Evolutionary conservation across 2,113 vertebrate species (phyloP).

Genomic region (Hippopotamus amphibius): DNA sequence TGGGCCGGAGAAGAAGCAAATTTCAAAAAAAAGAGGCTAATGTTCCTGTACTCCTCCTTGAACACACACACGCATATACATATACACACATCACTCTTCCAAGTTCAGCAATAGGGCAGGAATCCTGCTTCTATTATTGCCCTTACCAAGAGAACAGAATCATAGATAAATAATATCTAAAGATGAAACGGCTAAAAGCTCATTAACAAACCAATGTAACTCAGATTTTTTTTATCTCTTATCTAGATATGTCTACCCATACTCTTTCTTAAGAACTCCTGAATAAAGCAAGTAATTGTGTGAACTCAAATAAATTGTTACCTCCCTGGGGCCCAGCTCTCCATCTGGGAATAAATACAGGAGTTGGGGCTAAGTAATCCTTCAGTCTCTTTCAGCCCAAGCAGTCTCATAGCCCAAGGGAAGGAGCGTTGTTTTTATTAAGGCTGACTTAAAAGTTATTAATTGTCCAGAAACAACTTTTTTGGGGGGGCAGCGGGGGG

Average conservation of each 20-base stretch:
- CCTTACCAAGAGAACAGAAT: neutral
- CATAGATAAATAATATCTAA: neutral
- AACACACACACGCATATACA: neutral
- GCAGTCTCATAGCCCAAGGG: neutral
- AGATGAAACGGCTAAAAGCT: neutral
- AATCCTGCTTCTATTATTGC: neutral
- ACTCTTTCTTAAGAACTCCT: neutral
- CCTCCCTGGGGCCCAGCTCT: neutral
- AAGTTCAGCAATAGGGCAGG: neutral
- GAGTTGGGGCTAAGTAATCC: neutral
- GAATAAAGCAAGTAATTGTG: neutral
- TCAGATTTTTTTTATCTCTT: neutral
- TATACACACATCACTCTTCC: neutral
- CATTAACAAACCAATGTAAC: conserved; percentile 11
- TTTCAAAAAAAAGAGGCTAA: neutral
- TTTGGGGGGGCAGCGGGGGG: neutral
- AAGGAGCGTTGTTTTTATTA: conserved; percentile 58
- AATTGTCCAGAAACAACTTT: neutral
- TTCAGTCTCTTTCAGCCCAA: conserved; percentile 14
- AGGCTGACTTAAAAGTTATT: conserved; percentile 51
- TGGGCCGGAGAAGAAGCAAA: neutral
- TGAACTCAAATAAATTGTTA: neutral
- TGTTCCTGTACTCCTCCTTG: neutral
- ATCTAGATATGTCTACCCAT: neutral
- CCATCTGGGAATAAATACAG: conserved; percentile 33